Conservation (phyloP, 2,888 invertebrate species). For the Mimumesa dahlbomi region DNA sequence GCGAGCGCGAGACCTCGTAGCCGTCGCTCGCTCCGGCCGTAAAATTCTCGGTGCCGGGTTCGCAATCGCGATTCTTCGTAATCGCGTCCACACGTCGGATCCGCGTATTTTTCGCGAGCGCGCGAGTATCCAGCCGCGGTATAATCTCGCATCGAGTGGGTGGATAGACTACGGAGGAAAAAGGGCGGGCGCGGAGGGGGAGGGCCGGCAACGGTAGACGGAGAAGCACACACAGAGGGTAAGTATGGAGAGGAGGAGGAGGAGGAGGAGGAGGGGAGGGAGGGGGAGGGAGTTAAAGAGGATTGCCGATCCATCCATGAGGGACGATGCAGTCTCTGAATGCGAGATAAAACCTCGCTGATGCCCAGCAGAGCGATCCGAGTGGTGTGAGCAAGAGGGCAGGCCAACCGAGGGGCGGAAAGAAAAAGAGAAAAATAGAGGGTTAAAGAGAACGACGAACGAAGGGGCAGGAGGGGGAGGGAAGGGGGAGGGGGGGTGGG, state of each 20-base stretch:
- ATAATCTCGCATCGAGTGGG: conserved; percentile 69
- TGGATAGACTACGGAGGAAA: conserved; percentile 52
- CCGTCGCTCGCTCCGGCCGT: not conserved
- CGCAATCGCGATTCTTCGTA: conserved; percentile 8
- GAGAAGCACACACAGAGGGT: conserved; percentile 35
- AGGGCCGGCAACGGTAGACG: conserved; percentile 27
- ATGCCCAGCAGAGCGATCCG: conserved; percentile 70
- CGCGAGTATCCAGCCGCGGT: conserved; percentile 57
- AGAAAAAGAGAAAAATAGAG: conserved; percentile 59
- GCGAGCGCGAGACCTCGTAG: not conserved
- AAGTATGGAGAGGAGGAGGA: conserved; percentile 42
- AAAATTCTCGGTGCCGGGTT: too few species aligned
- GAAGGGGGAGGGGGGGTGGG: conserved; percentile 32
- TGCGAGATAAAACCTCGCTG: conserved; percentile 75
- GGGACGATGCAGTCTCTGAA: conserved; percentile 74
- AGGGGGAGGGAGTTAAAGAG: conserved; percentile 72
- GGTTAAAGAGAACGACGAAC: conserved; percentile 50
- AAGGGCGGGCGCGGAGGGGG: conserved; percentile 31
- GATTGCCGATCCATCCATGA: conserved; percentile 78
- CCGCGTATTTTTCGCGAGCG: conserved; percentile 54
- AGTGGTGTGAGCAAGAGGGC: conserved; percentile 61
- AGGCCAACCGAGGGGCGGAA: conserved; percentile 40
- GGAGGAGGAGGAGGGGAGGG: conserved; percentile 45
- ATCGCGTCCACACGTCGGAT: conserved; percentile 22
- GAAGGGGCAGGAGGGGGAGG: conserved; percentile 49